These are phyloP conservation scores for Epistrophe grossulariae DNA, from an alignment of 2,888 invertebrate species.

Conservation along the genomic window DNA sequence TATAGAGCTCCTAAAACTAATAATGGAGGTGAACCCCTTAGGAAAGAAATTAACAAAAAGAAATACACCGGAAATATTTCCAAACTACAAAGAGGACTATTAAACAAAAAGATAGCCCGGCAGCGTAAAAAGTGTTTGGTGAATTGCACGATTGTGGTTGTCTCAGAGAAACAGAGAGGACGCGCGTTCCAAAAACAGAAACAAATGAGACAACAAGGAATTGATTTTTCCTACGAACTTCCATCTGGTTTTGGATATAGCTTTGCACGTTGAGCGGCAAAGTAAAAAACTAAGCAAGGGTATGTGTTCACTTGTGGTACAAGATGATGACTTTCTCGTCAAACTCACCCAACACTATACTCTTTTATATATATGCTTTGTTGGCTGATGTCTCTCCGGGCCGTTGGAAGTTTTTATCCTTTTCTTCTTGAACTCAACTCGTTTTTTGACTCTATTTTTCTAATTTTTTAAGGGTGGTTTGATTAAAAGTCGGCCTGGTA, in stretches of 20 bases:
- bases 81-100: conserved; percentile 51
- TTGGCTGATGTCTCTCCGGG: conserved; percentile 51
- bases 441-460: conserved; percentile 40
- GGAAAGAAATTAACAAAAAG: conserved; percentile 14
- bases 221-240: conserved; percentile 70
- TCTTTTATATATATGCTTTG: conserved; percentile 26
- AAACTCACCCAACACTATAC: conserved; percentile 38
- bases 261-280: background rate
- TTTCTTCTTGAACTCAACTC: conserved; percentile 44
- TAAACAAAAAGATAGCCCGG: conserved; percentile 55
- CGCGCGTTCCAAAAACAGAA: conserved; percentile 58
- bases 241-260: conserved; percentile 29
- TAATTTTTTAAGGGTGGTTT: conserved; percentile 39
- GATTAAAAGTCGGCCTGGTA: conserved; percentile 9
- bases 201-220: conserved; percentile 73
- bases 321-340: conserved; percentile 48
- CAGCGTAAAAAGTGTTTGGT: conserved; percentile 59
- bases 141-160: conserved; percentile 68
- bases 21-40: conserved; percentile 52
- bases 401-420: conserved; percentile 61
- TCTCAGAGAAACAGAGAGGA: conserved; percentile 52
- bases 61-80: conserved; percentile 14
- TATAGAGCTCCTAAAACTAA: conserved; percentile 43
- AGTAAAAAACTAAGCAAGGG: conserved; percentile 8
- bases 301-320: conserved; percentile 38